Base-by-base conservation (phyloP, 2,888 invertebrate species). In the Agelastica alni region DNA sequence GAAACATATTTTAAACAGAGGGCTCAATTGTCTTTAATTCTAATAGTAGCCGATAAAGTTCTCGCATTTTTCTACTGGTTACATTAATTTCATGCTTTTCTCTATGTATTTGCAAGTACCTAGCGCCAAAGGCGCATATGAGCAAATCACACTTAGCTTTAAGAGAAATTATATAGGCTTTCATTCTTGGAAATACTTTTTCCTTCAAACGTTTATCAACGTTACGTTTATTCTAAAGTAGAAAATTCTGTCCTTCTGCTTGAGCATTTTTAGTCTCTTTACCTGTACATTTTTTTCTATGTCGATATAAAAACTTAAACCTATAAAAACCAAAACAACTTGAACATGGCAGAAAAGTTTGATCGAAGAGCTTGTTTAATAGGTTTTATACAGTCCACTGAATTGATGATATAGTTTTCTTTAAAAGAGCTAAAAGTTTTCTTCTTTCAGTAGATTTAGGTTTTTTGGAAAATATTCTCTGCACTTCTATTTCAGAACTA, bases 51-150 rank as follows among this genome's bases (percentile, higher is more conserved):
- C 42, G 48, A 3, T 51, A 58, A 6, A 45, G 20, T 20, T 45
- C 45, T 13, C 47, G 37, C 47, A 47, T 47, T 47, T 47, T 47
- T 9, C 47, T 5, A 9, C 13, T 13, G 26, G 18, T 17, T 12
- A 47, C 47, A 14, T 26, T 16, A n/a, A 47, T 34, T 28, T 20
- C 57, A 49, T 61, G 56, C 20, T 49, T 51, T 44, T 61, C 61
- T 18, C 59, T n/a, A 12, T 39, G 39, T 10, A 7, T 13, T 48
- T 58, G 58, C 2, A 62, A 10, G 41, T 60, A 64, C 13, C 59
- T 39, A 1, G 57, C 42, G 13, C 53, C 60, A 41, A 59, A 64
- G 6, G 55, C 55, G 44, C 62, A 62, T 17, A 64, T 64, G 2
- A 62, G 14, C 5, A 31, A 30, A 18, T 43, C 43, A 5, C 10